Base-by-base conservation (phyloP, 2,797 vertebrate species). In the Malurus leucopterus region DNA sequence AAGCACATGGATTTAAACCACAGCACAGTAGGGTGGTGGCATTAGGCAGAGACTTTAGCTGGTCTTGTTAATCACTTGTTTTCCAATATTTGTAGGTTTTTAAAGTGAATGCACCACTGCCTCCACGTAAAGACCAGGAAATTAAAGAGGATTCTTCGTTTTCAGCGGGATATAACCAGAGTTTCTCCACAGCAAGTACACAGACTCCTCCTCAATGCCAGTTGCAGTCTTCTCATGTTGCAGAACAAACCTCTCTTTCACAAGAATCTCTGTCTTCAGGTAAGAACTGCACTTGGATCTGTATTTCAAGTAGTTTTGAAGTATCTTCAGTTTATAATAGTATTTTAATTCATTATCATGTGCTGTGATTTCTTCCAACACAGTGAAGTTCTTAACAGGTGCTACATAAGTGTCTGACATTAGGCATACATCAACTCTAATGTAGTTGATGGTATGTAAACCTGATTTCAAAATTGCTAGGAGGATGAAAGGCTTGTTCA, bases 151-250 rank as follows among this genome's bases (percentile, higher is more conserved):
- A 98, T n/a, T 79, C 95, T 34, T 91, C 93, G 0, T 97, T 97
- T 62, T 96, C 98, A 10, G 69, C 96, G 0, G 97, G 97, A 81
- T 97, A 97, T 88, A 95, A 95, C 93, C 97, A 97, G 87, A 98
- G 91, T 79, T 98, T 96, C 93, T 98, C 96, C 84, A 98, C 98
- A 55, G 98, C 98, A 49, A 99, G 99, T 93, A 99, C 99, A 43
- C 99, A 99, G 78, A 99, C 99, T 8, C 97, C 98, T 75, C 98
- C 98, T 14, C 98, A 99, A 62, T 98, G 98, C 91, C 98, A 97
- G 41, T 64, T 97, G 23, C 90, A 97, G 3, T 86, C 97, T 43
- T 85, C 95, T 51, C 96, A 96, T 10, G 86, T 94, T 80, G 88
- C 84, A 40, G 98, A 99, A 20, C 98, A 98, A 8, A 97, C 98